Percentiles rank a stretch among this genome's conserved stretches.
Conservation (phyloP, 2,797 vertebrate genomes). For the Chaetophractus vellerosus region DNA sequence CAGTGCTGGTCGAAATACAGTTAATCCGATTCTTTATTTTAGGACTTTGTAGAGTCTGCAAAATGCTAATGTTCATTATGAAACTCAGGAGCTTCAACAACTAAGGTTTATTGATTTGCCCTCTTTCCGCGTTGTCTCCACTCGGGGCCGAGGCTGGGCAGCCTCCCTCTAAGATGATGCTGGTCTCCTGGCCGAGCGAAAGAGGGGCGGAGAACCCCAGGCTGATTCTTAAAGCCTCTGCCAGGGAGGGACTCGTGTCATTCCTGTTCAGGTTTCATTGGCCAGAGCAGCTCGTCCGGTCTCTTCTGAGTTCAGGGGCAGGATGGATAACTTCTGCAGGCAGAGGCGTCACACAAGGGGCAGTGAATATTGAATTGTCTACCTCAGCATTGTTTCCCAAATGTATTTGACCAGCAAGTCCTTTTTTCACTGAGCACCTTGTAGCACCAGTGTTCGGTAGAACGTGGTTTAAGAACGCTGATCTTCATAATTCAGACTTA, state of each 20-base stretch:
- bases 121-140: background rate
- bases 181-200: background rate
- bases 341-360: background rate
- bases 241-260: background rate
- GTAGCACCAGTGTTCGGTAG: background rate
- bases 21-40: background rate
- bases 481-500: constrained; percentile 30
- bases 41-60: background rate
- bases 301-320: background rate
- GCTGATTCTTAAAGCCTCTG: background rate
- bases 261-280: background rate
- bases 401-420: background rate
- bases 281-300: background rate
- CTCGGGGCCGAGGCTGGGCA: background rate
- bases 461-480: background rate
- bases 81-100: background rate
- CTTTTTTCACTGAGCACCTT: background rate
- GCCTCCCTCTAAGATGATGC: background rate
- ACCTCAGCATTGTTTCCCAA: background rate
- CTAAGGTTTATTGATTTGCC: background rate
- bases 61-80: background rate
- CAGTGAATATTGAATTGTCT: background rate
- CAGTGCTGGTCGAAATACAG: background rate
- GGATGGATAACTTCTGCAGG: background rate
- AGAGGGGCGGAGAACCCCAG: background rate